Evolutionary conservation across 2,888 invertebrate species (phyloP).

Genomic region (Silvanus unidentatus): DNA sequence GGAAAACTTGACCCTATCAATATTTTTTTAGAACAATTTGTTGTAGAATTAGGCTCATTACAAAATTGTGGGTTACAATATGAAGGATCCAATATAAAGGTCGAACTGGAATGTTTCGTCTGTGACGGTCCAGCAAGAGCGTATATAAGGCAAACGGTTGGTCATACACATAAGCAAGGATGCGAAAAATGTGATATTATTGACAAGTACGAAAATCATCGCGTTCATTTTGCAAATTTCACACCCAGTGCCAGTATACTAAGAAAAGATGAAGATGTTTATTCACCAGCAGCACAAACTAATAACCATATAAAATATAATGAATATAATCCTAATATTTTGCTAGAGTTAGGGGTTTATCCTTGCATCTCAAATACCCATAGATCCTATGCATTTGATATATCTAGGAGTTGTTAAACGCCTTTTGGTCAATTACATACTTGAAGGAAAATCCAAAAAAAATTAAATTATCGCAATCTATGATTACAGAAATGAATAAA

Average conservation of each 20-base stretch:
- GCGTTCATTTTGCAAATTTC: slow-evolving; percentile 6
- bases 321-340: neutral
- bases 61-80: slow-evolving; percentile 3
- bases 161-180: slow-evolving; percentile 14
- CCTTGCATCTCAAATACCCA: slow-evolving; percentile 6
- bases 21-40: slow-evolving; percentile 12
- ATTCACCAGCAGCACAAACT: too few species aligned
- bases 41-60: slow-evolving; percentile 11
- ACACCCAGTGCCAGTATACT: neutral
- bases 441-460: slow-evolving; percentile 5
- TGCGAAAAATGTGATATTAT: slow-evolving; percentile 17
- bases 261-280: too few species aligned
- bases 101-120: slow-evolving; percentile 13
- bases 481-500: neutral
- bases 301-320: neutral
- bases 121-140: slow-evolving; percentile 18
- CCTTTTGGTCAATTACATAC: slow-evolving; percentile 6
- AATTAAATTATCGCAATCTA: neutral
- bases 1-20: slow-evolving; percentile 13
- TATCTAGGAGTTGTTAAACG: slow-evolving; percentile 11
- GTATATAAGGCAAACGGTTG: slow-evolving; percentile 14
- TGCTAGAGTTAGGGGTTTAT: slow-evolving; percentile 1
- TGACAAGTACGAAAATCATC: slow-evolving; percentile 9
- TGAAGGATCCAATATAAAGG: slow-evolving; percentile 2
- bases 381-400: slow-evolving; percentile 11